Percentiles rank a stretch among this genome's conserved stretches.
These are phyloP conservation scores for Chymomyza caudatula DNA, from an alignment of 2,888 invertebrate genomes.

Conservation along the genomic window DNA sequence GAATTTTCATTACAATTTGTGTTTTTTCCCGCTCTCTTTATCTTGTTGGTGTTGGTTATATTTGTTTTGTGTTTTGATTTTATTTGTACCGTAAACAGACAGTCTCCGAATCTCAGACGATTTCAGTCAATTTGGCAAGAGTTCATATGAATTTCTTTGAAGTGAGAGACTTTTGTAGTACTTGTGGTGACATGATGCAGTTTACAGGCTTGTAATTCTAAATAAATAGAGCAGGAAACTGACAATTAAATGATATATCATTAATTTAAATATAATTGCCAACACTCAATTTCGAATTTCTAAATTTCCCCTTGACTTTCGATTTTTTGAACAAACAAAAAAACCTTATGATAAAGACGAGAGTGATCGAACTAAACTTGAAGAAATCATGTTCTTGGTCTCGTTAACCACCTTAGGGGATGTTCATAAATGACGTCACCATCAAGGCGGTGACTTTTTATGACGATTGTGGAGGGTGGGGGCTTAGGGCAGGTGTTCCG, in stretches of 20 bases:
- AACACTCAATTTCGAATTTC: not conserved
- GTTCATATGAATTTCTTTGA: not conserved
- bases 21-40: conserved; percentile 10
- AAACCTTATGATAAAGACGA: too few relatives aligned
- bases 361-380: too few relatives aligned
- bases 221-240: not conserved
- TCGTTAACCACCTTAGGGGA: too few relatives aligned
- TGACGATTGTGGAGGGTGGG: too few relatives aligned
- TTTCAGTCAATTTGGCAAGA: not conserved
- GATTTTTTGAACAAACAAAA: too few relatives aligned
- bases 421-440: too few relatives aligned
- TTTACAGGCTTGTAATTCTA: not conserved
- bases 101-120: conserved; percentile 20
- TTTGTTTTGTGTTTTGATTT: conserved; percentile 49
- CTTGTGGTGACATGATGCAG: not conserved
- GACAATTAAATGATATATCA: not conserved
- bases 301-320: too few relatives aligned
- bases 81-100: conserved; percentile 49
- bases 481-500: too few relatives aligned
- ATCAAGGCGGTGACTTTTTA: too few relatives aligned
- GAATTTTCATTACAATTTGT: not conserved
- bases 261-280: not conserved
- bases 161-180: not conserved
- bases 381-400: too few relatives aligned
- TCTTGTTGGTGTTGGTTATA: conserved; percentile 4